phyloP scores from a whole-genome alignment of 2,888 invertebrate genomes.

The Endomychus coccineus region DNA sequence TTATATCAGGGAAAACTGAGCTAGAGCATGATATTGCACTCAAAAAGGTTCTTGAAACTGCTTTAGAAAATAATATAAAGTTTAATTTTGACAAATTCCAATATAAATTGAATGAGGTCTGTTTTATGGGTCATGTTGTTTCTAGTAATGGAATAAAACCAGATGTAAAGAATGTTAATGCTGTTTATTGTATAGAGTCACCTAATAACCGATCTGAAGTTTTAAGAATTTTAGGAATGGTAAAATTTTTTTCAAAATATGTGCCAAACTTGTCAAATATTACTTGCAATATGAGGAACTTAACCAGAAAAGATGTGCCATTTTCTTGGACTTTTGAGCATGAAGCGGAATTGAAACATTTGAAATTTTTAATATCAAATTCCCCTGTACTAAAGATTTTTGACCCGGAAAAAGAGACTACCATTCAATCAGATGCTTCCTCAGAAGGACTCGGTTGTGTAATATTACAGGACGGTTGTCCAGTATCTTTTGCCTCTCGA shows the following conservation, averaged over 20 bases:
- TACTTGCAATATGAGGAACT: conserved; percentile 7
- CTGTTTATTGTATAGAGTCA: too few species aligned
- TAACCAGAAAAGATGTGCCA: conserved; percentile 15
- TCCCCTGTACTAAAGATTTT: conserved; percentile 18
- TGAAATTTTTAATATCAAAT: conserved; percentile 4
- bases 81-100: too few species aligned
- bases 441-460: conserved; percentile 17
- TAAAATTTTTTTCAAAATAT: conserved; percentile 13
- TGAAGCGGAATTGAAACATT: conserved; percentile 2
- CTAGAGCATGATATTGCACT: too few species aligned
- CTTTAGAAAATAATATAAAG: too few species aligned
- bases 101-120: too few species aligned
- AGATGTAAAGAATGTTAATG: too few species aligned
- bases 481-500: conserved; percentile 20
- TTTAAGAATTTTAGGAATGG: conserved; percentile 7
- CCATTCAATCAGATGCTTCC: too few species aligned
- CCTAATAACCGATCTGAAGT: too few species aligned
- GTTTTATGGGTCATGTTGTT: too few species aligned
- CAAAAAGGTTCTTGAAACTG: too few species aligned
- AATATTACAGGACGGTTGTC: conserved; percentile 19
- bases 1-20: too few species aligned
- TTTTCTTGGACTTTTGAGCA: conserved; percentile 14
- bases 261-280: conserved; percentile 9
- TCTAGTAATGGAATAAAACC: too few species aligned
- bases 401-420: conserved; percentile 13